Evolutionary conservation across 37 sponge, comb jelly and placozoan genomes (phyloP).

Genomic region (Chondrosia reniformis): DNA sequence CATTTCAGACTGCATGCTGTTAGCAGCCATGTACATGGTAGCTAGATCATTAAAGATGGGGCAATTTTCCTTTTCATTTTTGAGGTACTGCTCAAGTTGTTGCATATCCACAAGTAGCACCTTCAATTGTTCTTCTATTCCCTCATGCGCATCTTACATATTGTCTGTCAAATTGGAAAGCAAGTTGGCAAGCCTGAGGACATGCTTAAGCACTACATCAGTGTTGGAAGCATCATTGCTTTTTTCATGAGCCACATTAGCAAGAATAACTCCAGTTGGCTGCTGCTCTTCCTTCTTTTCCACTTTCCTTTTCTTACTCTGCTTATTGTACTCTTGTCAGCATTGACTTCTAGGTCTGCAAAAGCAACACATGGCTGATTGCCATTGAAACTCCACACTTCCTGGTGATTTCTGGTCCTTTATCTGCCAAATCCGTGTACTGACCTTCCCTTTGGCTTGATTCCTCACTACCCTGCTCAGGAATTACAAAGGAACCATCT

Average conservation of each 20-base stretch:
- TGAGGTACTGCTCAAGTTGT: background rate
- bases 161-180: background rate
- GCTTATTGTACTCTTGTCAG: background rate
- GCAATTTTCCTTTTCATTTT: constrained; percentile 2
- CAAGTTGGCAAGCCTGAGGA: background rate
- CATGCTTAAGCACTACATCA: no score
- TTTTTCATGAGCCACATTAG: no score
- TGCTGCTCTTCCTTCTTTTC: no score
- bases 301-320: background rate
- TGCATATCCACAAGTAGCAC: background rate
- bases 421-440: background rate
- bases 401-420: no score
- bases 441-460: background rate
- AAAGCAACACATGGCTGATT: background rate
- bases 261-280: no score
- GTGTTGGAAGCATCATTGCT: no score
- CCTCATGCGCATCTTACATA: background rate
- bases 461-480: background rate
- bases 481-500: no score
- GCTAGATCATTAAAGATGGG: background rate
- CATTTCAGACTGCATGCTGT: background rate
- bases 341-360: background rate
- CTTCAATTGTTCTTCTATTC: no score
- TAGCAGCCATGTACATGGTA: background rate
- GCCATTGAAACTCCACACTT: background rate